Evolutionary conservation across 2,113 vertebrate species (phyloP).

Genomic region (Austrofundulus limnaeus): DNA sequence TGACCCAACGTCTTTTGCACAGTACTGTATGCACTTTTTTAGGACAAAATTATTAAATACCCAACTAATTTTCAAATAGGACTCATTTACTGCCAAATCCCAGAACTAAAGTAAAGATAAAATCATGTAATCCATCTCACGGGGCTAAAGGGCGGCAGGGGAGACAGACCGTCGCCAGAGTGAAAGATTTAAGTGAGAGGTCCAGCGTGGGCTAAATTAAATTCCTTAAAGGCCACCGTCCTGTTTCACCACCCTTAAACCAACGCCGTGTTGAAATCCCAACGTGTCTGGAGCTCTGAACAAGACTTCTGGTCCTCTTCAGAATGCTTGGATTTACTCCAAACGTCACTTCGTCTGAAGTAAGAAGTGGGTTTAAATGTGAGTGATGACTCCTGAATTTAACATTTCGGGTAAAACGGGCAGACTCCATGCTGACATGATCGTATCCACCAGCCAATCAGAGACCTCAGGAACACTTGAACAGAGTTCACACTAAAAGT

Average conservation of each 20-base stretch:
- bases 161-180: too few species aligned
- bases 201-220: slow-evolving; percentile 5
- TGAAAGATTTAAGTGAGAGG: slow-evolving; percentile 4
- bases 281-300: background rate
- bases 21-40: background rate
- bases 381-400: too few species aligned
- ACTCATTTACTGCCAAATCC: background rate
- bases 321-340: background rate
- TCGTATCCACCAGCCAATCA: slow-evolving; percentile 19
- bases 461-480: slow-evolving; percentile 9
- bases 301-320: background rate
- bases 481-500: slow-evolving; percentile 6
- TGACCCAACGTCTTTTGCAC: too few species aligned
- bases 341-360: background rate
- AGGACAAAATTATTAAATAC: background rate
- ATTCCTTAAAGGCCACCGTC: slow-evolving; percentile 6
- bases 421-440: too few species aligned
- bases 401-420: too few species aligned
- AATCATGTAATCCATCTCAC: slow-evolving; percentile 1
- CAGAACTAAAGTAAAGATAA: slow-evolving; percentile 1
- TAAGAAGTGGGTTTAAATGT: background rate
- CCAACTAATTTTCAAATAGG: background rate
- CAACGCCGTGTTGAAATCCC: slow-evolving; percentile 6
- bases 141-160: background rate
- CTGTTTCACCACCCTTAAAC: background rate